Base-by-base conservation (phyloP, 2,888 invertebrate genomes). In the Drosophila dives region DNA sequence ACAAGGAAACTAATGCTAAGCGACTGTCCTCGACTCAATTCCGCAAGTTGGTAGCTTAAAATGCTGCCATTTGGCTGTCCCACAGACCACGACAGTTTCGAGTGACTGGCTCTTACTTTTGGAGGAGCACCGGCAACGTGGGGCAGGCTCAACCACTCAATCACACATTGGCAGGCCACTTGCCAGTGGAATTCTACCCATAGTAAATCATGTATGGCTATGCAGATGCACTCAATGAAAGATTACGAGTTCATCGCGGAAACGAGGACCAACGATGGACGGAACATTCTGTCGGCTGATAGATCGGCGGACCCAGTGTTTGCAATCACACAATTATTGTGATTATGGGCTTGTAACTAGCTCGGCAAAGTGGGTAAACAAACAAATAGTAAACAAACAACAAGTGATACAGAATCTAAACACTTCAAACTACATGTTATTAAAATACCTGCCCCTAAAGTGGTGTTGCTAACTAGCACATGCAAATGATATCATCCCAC, bases 401-500 rank as follows among this genome's bases (percentile, higher is more conserved):
- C 50, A 53, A 64, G 17, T 49, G 55, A 11, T 7, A 38, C 29
- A 38, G 26, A 40, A 56, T 38, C 61, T 50, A 71, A 77, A 59
- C 72, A 75, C 83, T 86, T 67, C 61, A 81, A 51, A 50, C 53
- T 60, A 56, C 60, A 65, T 74, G 64, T 89, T 81, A 85, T 85
- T 85, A 88, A 86, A 83, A 83, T 72, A 79, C 68, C 62, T 74
- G 68, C 67, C 76, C 71, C 78, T 63, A 72, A 67, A 58, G 36
- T 36, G 42, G 38, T 56, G 38, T 59, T 56, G 53, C 66, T 10
- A 56, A 63, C 65, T 15, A 34, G 26, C 33, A 34, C 6, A 40
- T 34, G 34, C 29, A 40, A 40, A 34, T 54, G 69, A 42, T 36
- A 42, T 50, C 34, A 40, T 50, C 40, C 32, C 1, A 4, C 50